Base-by-base conservation (phyloP, 2,888 invertebrate genomes). In the Melanchra persicariae region DNA sequence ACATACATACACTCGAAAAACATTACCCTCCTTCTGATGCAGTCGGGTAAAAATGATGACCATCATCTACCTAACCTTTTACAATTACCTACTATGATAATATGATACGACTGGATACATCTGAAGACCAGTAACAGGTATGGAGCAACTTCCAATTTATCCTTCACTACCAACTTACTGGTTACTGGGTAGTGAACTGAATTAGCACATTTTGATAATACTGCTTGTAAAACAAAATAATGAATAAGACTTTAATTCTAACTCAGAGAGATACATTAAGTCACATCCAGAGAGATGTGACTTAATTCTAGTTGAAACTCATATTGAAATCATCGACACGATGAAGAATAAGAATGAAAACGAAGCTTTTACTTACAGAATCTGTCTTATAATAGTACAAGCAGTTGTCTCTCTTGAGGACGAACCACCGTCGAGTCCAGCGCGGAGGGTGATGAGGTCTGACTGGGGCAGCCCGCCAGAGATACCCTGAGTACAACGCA, bases 361-460 rank as follows among this genome's bases (percentile, higher is more conserved):
- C 9, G 8, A 19, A 37, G 6, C 8, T 12, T 6, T 2, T 45
- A 82, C 79, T 79, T 66, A 95, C 97, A 96, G 97, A 96, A 93
- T 98, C 98, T 87, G 98, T 98, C 96, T 99, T 99, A 95, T 99
- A 99, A 94, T 98, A 99, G 93, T 99, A 99, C 78, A 99, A 97
- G 95, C 99, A 99, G 95, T 98, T 98, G 95, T 99, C 99, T 66
- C 98, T 97, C 87, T 99, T 98, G 68, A 99, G 96, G 79, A 98
- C 98, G 93, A 99, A 99, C 98, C 98, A 99, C 82, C 99, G 96
- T 69, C 98, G 96, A 64, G 98, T 98, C 99, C 99, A 99, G 76
- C 97, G 97, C 0, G 95, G 91, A 2, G 96, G 96, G 49, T 93
- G 94, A 55, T 94, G 94, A 0, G 94, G 92, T 34, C 90, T 90